Percentiles rank a stretch among this genome's conserved stretches.
phyloP scores from a whole-genome alignment of 2,888 invertebrate genomes.

The Tiphia femorata region DNA sequence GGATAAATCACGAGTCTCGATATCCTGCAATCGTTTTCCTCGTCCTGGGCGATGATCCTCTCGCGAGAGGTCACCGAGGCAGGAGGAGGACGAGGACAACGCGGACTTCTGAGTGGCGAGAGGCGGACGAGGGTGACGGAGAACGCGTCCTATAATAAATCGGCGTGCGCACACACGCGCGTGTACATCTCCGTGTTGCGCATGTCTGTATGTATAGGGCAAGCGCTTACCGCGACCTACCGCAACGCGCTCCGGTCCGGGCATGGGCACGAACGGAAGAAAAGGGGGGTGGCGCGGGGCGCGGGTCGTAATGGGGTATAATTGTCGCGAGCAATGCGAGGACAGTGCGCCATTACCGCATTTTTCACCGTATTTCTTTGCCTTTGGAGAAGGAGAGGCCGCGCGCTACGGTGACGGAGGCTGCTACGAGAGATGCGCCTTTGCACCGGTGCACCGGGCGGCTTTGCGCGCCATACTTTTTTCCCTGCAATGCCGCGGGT shows the following conservation, averaged over 20 bases:
- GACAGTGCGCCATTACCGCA: conserved; percentile 68
- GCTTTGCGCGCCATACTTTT: conserved; percentile 50
- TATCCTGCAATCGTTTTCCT: background rate
- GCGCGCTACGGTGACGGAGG: conserved; percentile 13
- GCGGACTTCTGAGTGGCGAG: background rate
- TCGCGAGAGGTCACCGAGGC: too few relatives aligned
- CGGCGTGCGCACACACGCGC: conserved; percentile 24
- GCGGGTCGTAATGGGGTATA: conserved; percentile 66
- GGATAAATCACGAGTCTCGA: too few relatives aligned
- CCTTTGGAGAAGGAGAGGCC: too few relatives aligned
- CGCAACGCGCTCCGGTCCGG: conserved; percentile 56
- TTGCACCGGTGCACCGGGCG: conserved; percentile 38
- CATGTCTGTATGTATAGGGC: background rate
- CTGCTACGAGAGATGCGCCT: conserved; percentile 42
- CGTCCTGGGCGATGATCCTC: too few relatives aligned
- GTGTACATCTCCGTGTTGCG: background rate
- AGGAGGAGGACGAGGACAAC: too few relatives aligned
- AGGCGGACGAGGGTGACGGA: background rate
- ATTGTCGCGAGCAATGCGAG: conserved; percentile 69
- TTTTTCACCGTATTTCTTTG: conserved; percentile 64
- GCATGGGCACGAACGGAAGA: conserved; percentile 39
- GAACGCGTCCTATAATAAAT: conserved; percentile 52
- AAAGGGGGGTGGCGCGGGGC: conserved; percentile 33
- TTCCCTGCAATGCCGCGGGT: conserved; percentile 48
- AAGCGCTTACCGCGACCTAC: conserved; percentile 57